Evolutionary conservation across 92 coral and sea anemone species (phyloP).

Genomic region (Plumapathes pennacea): DNA sequence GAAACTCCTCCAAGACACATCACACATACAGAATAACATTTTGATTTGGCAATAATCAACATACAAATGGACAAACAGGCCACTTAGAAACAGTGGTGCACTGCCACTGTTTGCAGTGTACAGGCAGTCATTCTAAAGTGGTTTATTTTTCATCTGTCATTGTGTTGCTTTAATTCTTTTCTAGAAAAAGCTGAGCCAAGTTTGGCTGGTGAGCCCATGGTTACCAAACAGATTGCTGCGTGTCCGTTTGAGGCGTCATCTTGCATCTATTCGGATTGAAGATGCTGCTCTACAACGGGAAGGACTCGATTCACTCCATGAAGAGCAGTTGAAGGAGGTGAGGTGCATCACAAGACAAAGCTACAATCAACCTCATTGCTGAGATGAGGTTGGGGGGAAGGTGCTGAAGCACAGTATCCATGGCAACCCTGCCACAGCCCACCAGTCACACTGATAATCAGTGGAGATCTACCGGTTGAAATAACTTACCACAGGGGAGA

Average conservation of each 20-base stretch:
- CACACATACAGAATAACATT: not conserved
- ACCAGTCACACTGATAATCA: too few species aligned
- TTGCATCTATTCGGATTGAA: slow-evolving; percentile 72
- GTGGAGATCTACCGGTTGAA: too few species aligned
- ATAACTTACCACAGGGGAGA: too few species aligned
- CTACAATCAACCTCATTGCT: too few species aligned
- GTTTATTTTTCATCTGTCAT: not conserved
- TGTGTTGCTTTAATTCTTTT: not conserved
- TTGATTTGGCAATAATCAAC: not conserved
- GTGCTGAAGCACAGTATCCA: too few species aligned
- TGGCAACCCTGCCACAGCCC: too few species aligned
- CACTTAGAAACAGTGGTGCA: too few species aligned
- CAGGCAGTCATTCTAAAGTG: too few species aligned
- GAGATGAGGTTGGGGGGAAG: too few species aligned
- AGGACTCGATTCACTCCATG: slow-evolving; percentile 71
- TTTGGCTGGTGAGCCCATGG: slow-evolving; percentile 88
- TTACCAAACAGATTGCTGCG: slow-evolving; percentile 73
- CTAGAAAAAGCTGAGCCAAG: slow-evolving; percentile 86
- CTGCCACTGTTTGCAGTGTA: too few species aligned
- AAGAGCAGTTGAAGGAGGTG: slow-evolving; percentile 75
- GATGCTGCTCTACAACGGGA: slow-evolving; percentile 88
- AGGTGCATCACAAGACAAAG: not conserved
- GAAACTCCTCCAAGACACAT: too few species aligned
- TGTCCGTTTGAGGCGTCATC: slow-evolving; percentile 56
- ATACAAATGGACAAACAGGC: too few species aligned